Conservation (phyloP, 1,140 invertebrate species). For the Neodiprion pinetum region DNA sequence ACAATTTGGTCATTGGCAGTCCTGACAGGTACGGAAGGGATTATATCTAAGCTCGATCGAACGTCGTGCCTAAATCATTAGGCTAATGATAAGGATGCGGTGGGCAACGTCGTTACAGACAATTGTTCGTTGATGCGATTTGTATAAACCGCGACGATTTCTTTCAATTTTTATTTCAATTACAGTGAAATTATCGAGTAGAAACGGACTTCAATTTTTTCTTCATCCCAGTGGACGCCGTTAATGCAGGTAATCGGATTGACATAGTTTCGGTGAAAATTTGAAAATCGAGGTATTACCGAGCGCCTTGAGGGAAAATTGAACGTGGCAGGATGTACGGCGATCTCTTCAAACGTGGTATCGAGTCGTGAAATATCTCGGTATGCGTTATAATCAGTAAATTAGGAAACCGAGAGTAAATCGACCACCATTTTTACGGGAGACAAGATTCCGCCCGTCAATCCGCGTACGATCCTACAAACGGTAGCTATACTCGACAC, state of each 20-base stretch:
- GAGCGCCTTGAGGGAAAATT: not conserved
- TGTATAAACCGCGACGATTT: not conserved
- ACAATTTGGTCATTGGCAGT: not conserved
- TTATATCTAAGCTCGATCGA: slow-evolving; percentile 5
- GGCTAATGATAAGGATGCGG: too few species aligned
- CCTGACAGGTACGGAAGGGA: not conserved
- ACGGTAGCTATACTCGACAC: not conserved
- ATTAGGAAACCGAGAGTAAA: not conserved
- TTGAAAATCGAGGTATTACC: not conserved
- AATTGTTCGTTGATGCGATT: not conserved
- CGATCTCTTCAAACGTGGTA: too few species aligned
- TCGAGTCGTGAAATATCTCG: not conserved
- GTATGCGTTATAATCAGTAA: not conserved
- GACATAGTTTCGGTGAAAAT: not conserved
- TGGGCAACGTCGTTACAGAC: too few species aligned
- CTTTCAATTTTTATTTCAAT: not conserved
- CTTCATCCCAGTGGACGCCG: not conserved
- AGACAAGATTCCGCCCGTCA: not conserved
- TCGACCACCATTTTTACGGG: slow-evolving; percentile 1
- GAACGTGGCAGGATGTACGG: too few species aligned
- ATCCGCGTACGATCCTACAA: not conserved
- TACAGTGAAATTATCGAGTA: not conserved
- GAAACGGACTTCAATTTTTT: not conserved
- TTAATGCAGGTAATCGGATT: not conserved
- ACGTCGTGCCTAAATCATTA: slow-evolving; percentile 21